These are phyloP conservation scores for Pterocles burchelli DNA, from an alignment of 2,113 vertebrate genomes.

Conservation along the genomic window DNA sequence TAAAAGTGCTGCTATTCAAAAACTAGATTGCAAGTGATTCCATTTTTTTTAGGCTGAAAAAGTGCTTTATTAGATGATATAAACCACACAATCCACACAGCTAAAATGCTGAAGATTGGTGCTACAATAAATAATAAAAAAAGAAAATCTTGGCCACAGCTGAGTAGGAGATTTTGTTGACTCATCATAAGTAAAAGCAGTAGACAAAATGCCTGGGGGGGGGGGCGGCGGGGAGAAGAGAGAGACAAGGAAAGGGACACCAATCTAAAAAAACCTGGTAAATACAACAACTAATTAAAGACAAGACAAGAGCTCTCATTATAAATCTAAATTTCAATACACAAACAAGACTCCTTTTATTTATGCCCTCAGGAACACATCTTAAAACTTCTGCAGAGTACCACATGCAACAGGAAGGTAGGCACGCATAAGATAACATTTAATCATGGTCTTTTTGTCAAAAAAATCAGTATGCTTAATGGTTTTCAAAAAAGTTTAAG, in stretches of 20 bases:
- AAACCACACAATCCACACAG: neutral
- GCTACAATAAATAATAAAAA: neutral
- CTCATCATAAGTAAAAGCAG: neutral
- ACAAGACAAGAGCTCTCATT: neutral
- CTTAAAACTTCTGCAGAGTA: neutral
- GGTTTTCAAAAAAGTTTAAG: neutral
- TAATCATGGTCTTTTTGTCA: neutral
- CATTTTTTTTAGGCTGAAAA: neutral
- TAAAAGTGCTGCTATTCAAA: neutral
- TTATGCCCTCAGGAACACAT: neutral
- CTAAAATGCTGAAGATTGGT: neutral
- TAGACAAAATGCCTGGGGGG: neutral
- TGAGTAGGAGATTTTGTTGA: neutral
- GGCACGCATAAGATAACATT: neutral
- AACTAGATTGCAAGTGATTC: neutral
- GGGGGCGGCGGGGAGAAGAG: fast-evolving
- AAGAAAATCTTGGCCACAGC: neutral
- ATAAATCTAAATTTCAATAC: neutral
- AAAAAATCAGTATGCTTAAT: neutral
- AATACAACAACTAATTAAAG: neutral
- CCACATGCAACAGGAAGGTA: neutral
- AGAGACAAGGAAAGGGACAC: neutral
- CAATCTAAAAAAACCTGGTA: neutral
- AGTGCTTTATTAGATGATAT: neutral
- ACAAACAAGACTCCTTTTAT: neutral